Percentiles rank a stretch among this genome's conserved stretches.
phyloP scores from a whole-genome alignment of 1,140 invertebrate genomes.

The Steinernema khuongi region DNA sequence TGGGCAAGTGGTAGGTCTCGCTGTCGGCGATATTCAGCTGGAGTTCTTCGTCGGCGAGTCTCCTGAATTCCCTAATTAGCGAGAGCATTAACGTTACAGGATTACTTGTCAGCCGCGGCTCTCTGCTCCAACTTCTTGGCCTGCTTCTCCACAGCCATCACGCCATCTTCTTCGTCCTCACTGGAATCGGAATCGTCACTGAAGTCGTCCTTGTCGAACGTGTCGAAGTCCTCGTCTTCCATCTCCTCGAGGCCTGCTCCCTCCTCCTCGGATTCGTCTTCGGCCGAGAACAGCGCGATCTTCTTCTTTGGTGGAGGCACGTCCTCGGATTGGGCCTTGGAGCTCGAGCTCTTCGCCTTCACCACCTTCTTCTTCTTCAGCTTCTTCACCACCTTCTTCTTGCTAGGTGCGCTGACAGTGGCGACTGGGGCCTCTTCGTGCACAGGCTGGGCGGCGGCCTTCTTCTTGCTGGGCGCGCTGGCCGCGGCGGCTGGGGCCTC shows the following conservation, averaged over 20 bases:
- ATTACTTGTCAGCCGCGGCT: conserved; percentile 61
- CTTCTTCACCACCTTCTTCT: background rate
- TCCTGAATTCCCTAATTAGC: conserved; percentile 60
- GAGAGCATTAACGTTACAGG: conserved; percentile 19
- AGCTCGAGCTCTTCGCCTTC: background rate
- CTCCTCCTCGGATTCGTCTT: background rate
- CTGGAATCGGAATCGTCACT: background rate
- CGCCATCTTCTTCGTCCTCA: conserved; percentile 36
- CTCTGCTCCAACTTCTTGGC: conserved; percentile 72
- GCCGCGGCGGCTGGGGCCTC: no score
- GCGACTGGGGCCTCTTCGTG: no score
- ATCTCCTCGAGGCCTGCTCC: background rate
- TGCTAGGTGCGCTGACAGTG: no score
- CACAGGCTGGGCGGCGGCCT: no score
- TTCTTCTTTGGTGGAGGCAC: background rate
- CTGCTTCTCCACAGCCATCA: conserved; percentile 78
- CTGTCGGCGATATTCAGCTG: conserved; percentile 61
- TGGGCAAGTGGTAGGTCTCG: conserved; percentile 57
- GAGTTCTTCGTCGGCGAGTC: conserved; percentile 68
- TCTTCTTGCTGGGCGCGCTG: no score
- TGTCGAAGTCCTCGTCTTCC: conserved; percentile 22
- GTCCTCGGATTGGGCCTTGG: background rate
- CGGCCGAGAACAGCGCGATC: background rate
- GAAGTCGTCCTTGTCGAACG: background rate
- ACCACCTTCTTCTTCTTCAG: conserved; percentile 6